Base-by-base conservation (phyloP, 2,113 vertebrate species). In the Caracal caracal region DNA sequence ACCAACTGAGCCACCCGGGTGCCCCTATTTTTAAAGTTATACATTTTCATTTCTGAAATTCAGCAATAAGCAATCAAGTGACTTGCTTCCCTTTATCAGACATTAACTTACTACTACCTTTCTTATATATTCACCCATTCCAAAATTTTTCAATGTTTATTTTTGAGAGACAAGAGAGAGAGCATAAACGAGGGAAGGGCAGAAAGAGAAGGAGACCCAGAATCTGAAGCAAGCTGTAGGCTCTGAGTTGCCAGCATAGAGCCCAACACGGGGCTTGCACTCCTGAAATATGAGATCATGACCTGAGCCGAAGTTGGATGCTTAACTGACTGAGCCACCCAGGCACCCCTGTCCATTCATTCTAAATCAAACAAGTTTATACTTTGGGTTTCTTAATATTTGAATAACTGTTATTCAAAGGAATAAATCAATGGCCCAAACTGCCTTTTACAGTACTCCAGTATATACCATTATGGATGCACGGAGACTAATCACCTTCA, bases 71-170 rank as follows among this genome's bases (percentile, higher is more conserved):
- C 51, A 68, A 63, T 61, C 30, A 75, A 3, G 49, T 85, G 59
- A 90, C 73, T 70, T 93, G 49, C 22, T 81, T 95, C 28, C 79
- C 86, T 93, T 82, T 81, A 86, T 49, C n/a, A 93, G 93, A 93
- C 12, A 20, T 5, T 61, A 10, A 86, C 49, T 75, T 35, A n/a
- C 43, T 12, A 20, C 26, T 53, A 24, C 26, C 20, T 66, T 96
- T 86, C 28, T 86, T 49, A 75, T 40, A 47, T 22, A 65, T 47
- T 12, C 49, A 73, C 68, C 33, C 49, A 94, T 80, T 94, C 40
- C 51, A 89, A 94, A 94, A 59, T 9, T 24, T 59, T 59, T 59
- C 56, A 24, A 9, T 59, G 20, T 59, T 59, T 59, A 59, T 59
- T 59, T 59, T 59, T 59, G 56, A 59, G 17, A 59, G 56, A 59